Percentiles rank a stretch among this genome's conserved stretches.
phyloP scores from a whole-genome alignment of 2,113 vertebrate species.

The Misgurnus mizolepis region DNA sequence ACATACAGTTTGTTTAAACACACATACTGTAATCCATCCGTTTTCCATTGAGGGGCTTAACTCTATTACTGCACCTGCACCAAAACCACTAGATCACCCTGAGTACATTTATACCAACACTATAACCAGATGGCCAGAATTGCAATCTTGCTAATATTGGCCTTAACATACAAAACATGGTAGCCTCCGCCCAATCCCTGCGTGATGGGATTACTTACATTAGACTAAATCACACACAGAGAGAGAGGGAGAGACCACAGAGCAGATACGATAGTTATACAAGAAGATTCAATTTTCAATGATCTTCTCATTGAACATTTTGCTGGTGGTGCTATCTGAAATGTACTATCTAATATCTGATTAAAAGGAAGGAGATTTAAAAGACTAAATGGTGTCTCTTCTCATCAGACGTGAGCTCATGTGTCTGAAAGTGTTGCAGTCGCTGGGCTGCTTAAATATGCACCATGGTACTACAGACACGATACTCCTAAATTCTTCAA shows the following conservation, averaged over 20 bases:
- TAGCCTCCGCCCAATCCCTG: background rate
- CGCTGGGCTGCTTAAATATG: background rate
- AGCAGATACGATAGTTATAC: background rate
- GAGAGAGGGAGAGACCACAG: background rate
- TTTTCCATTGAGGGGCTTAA: conserved; percentile 33
- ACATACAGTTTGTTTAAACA: conserved; percentile 57
- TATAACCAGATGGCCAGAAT: conserved; percentile 54
- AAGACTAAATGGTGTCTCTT: too few relatives aligned
- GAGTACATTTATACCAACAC: conserved; percentile 61
- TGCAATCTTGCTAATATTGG: conserved; percentile 63
- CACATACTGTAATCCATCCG: conserved; percentile 58
- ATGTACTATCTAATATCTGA: background rate
- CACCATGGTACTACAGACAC: too few relatives aligned
- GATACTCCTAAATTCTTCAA: too few relatives aligned
- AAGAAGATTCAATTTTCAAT: conserved; percentile 14
- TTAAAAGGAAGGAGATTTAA: conserved; percentile 7
- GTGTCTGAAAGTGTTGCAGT: too few relatives aligned
- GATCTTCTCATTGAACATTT: conserved; percentile 14
- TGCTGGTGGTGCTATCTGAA: background rate
- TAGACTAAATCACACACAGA: background rate
- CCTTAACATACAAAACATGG: conserved; percentile 33
- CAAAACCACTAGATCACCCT: conserved; percentile 53
- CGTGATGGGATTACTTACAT: conserved; percentile 40
- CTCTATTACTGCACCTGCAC: conserved; percentile 29
- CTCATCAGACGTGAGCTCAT: too few relatives aligned